Base-by-base conservation (phyloP, 2,888 invertebrate genomes). In the Apamea anceps region DNA sequence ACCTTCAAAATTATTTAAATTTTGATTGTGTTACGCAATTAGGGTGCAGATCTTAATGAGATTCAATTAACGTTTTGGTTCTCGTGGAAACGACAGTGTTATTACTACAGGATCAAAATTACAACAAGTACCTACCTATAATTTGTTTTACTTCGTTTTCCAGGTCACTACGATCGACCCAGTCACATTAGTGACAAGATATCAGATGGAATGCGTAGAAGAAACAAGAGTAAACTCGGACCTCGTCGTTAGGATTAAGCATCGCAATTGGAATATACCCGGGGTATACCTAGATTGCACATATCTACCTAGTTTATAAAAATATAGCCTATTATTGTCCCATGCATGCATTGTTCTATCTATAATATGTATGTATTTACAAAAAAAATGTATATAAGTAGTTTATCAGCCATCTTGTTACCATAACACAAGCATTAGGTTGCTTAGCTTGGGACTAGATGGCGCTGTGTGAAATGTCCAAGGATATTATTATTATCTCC, bases 201-300 rank as follows among this genome's bases (percentile, higher is more conserved):
- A 87, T 60, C 90, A 93, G 12, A 80, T 91, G 68, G 90, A 93
- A 65, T 95, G 95, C 71, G 82, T 92, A 0, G 92, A 91, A 7
- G 90, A 92, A 57, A 89, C 91, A 0, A 87, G 89, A n/a, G 93
- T 92, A 0, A 80, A 91, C 7, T 88, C 91, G 0, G 85, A 89
- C 0, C 10, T 89, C 7, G 86, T 95, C 5, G 21, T 81, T 2
- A 87, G 82, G 8, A 77, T 76, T 15, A 76, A 77, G 5, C 10
- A 13, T 1, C n/a, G 13, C 13, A 0, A n/a, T 21, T 72, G 72
- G 72, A 0, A 0, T 21, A 62, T 72, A 0, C 7, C 21, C 2
- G 1, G 1, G n/a, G 72, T 72, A 71, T 15, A 25, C 18, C 3
- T 32, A 32, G 51, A 54, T 54, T 71, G 2, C 4, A 32, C 25